Evolutionary conservation across 1,140 invertebrate genomes (phyloP).

Genomic region (Eriosoma lanigerum): DNA sequence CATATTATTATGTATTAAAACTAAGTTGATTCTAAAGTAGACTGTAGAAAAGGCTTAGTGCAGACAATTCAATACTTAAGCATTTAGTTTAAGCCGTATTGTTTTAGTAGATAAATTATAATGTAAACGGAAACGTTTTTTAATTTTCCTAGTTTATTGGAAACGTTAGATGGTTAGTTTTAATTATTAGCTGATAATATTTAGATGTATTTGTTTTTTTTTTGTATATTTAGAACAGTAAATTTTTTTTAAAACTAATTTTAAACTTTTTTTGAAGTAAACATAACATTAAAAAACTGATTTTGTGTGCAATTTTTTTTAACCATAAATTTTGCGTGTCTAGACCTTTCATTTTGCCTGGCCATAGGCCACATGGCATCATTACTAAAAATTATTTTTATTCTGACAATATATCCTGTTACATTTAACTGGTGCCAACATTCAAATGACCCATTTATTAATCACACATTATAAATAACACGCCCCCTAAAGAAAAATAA

Average conservation of each 20-base stretch:
- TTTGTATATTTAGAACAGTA: slow-evolving; percentile 20
- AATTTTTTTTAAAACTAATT: slow-evolving; percentile 26
- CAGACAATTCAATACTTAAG: slow-evolving; percentile 1
- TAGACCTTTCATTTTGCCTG: slow-evolving; percentile 40
- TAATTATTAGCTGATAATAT: slow-evolving; percentile 13
- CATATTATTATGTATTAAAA: background rate
- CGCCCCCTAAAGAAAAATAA: slow-evolving; percentile 9
- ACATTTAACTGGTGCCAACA: slow-evolving; percentile 46
- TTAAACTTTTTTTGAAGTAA: slow-evolving; percentile 22
- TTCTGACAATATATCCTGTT: slow-evolving; percentile 47
- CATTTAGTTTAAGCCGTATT: slow-evolving; percentile 48
- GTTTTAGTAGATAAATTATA: slow-evolving; percentile 15
- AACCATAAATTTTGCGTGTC: slow-evolving; percentile 42
- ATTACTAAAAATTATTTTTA: slow-evolving; percentile 50
- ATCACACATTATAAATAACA: slow-evolving; percentile 40
- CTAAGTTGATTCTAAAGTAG: slow-evolving; percentile 37
- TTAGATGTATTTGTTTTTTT: slow-evolving; percentile 27
- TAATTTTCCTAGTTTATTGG: background rate
- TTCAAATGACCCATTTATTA: slow-evolving; percentile 48
- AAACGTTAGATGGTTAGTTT: background rate
- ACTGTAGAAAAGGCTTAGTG: slow-evolving; percentile 50
- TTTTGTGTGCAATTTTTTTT: slow-evolving; percentile 46
- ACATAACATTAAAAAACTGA: slow-evolving; percentile 24
- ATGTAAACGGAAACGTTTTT: background rate
- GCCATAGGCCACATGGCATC: slow-evolving; percentile 50